Evolutionary conservation across 2,888 invertebrate genomes (phyloP).

Genomic region (Hipparchia semele): DNA sequence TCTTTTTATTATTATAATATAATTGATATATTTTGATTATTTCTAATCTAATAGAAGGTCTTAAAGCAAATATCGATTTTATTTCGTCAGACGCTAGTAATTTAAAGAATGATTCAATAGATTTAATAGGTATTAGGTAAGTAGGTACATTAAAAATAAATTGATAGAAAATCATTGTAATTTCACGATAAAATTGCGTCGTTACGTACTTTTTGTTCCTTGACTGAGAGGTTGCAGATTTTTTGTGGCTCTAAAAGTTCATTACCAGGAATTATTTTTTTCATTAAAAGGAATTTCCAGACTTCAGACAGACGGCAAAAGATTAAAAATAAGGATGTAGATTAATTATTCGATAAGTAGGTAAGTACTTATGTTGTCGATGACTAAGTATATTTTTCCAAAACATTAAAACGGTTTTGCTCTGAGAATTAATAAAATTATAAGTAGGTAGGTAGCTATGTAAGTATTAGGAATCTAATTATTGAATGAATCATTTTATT

Average conservation of each 20-base stretch:
- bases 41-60: background rate
- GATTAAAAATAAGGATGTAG: constrained; percentile 10
- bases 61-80: background rate
- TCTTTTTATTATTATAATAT: background rate
- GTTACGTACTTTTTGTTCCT: constrained; percentile 35
- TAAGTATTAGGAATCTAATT: no score
- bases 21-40: background rate
- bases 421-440: no score
- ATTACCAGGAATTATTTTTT: no score
- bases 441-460: no score
- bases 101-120: constrained; percentile 12
- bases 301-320: constrained; percentile 10
- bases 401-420: no score
- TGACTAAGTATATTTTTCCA: background rate
- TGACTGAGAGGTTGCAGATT: constrained; percentile 10
- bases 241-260: constrained; percentile 8
- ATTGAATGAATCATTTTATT: no score
- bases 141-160: constrained; percentile 7
- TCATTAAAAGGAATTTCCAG: background rate
- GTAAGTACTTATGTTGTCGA: no score
- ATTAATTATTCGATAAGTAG: background rate
- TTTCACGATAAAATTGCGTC: constrained; percentile 52
- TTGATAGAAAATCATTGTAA: constrained; percentile 47
- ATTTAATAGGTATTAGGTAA: background rate
- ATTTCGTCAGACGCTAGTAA: constrained; percentile 35